Evolutionary conservation across 1,140 invertebrate genomes (phyloP).

Genomic region (Leptopilina clavipes): DNA sequence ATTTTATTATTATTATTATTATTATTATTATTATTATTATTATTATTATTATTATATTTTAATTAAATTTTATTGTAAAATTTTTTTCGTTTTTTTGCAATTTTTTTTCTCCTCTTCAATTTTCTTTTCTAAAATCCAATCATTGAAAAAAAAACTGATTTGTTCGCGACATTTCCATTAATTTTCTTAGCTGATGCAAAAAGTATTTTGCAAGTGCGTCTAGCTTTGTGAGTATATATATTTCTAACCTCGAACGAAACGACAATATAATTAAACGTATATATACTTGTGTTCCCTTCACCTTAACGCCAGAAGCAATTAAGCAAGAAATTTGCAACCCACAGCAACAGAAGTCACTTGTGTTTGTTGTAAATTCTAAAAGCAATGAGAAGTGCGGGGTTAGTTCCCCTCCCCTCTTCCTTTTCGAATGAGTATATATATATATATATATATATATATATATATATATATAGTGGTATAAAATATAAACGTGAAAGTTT

Average conservation of each 20-base stretch:
- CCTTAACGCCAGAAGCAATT: slow-evolving; percentile 32
- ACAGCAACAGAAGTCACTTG: slow-evolving; percentile 13
- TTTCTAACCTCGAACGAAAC: background rate
- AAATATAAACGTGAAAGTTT: no score
- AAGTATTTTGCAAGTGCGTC: slow-evolving; percentile 7
- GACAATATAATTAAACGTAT: slow-evolving; percentile 25
- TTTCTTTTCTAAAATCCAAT: no score
- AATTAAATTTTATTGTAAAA: no score
- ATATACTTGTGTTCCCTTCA: slow-evolving; percentile 15
- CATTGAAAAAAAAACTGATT: no score
- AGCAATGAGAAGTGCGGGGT: background rate
- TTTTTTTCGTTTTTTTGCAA: no score
- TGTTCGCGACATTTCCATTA: background rate
- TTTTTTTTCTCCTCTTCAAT: no score
- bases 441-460: background rate
- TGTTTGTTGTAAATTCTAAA: slow-evolving; percentile 1
- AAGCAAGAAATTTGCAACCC: slow-evolving; percentile 31
- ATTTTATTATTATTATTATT: no score
- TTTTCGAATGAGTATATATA: background rate
- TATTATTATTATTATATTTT: no score
- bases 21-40: no score
- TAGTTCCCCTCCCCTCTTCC: no score
- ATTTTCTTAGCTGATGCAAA: no score
- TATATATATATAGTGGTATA: background rate
- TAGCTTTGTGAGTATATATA: slow-evolving; percentile 45